Conservation (phyloP, 2,888 invertebrate genomes). For the Polydrusus pterygomalis region DNA sequence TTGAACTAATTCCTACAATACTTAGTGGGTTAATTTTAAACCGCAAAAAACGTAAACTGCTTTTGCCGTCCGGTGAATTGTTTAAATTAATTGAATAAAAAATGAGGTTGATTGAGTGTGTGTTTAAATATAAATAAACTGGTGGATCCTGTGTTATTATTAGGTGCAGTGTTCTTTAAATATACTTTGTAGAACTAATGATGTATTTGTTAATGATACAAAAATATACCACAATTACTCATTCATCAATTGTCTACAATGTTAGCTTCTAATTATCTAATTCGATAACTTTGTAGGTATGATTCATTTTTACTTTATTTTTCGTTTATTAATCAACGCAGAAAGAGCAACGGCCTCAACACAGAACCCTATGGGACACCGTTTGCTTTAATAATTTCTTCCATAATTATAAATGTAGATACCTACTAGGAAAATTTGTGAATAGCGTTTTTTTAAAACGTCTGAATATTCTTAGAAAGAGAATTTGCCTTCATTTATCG, state of each 20-base stretch:
- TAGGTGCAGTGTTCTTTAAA: slow-evolving; percentile 17
- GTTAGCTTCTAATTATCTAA: no score
- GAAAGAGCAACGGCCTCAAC: no score
- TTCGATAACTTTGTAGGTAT: no score
- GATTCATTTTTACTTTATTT: no score
- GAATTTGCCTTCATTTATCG: no score
- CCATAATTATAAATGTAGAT: no score
- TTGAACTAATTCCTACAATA: slow-evolving; percentile 20
- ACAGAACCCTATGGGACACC: no score
- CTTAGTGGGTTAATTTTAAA: slow-evolving; percentile 38
- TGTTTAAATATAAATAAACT: slow-evolving; percentile 26
- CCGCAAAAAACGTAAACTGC: background rate
- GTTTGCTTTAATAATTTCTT: no score
- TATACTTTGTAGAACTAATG: background rate
- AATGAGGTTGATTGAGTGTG: slow-evolving; percentile 33
- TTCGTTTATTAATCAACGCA: no score
- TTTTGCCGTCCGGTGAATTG: slow-evolving; percentile 10
- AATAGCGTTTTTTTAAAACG: no score
- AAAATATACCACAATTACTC: background rate
- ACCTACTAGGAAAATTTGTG: no score
- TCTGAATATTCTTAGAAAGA: no score
- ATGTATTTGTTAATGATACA: background rate
- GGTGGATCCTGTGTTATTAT: slow-evolving; percentile 14
- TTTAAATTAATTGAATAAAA: slow-evolving; percentile 26
- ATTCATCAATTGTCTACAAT: background rate